Base-by-base conservation (phyloP, 2,888 invertebrate species). In the Strigamia crassipes region DNA sequence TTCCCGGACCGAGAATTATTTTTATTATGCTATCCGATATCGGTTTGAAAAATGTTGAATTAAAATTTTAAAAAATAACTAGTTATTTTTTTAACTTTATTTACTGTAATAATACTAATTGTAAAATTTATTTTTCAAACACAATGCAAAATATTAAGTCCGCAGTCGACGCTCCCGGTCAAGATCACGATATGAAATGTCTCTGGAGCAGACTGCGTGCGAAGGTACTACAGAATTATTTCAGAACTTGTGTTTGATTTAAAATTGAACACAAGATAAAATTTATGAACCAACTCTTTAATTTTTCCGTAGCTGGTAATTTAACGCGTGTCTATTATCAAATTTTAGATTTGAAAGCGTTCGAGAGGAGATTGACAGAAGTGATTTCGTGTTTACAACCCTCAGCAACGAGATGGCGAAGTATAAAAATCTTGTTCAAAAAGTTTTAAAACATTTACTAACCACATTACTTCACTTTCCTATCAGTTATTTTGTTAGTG, bases 301-400 rank as follows among this genome's bases (percentile, higher is more conserved):
- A 1, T 46, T 46, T 46, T 46, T 46, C n/a, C 1, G 46, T 10
- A 13, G 2, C 9, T 13, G 12, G 5, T 13, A 10, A 46, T 46
- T 15, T 46, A 46, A 46, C 9, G 0, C 12, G 0, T 46, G 15
- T 13, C 4, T 46, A 46, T 46, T 46, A 46, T 18, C 0, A 56
- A 21, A 6, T 73, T 73, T 73, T 41, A 84, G 99, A 99, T 91
- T 90, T 99, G 85, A 99, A 98, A 89, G 98, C 98, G 56, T 99
- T 99, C 89, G 99, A 99, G 89, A 92, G 98, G 84, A 92, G 99
- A 82, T 90, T 99, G 31, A 99, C 97, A 0, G 99, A 99, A 91
- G 98, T 99, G 18, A 97, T 99, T 87, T 93, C 95, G 85, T 96
- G 96, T 87, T 91, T 98, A 85, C 96, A 97, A 87, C 99, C 99